Evolutionary conservation across 2,113 vertebrate species (phyloP).

Genomic region (Rostratula benghalensis): DNA sequence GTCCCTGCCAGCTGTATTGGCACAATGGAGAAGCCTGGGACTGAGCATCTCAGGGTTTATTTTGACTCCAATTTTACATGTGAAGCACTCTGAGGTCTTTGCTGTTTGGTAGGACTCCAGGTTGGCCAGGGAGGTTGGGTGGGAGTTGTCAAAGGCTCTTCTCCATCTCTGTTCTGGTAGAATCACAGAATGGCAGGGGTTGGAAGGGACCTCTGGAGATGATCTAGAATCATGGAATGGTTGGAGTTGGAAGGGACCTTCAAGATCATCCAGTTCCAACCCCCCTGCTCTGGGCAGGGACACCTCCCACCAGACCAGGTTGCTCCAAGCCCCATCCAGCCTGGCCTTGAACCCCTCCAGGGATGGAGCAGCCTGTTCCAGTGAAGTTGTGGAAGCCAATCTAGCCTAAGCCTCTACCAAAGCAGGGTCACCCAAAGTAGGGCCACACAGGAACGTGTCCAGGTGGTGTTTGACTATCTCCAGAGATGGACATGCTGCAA

Average conservation of each 20-base stretch:
- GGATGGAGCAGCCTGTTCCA: no score
- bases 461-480: not conserved
- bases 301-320: no score
- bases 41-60: not conserved
- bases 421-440: not conserved
- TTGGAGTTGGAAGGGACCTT: no score
- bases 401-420: not conserved
- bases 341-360: no score
- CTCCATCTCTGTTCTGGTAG: not conserved
- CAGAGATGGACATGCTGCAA: not conserved
- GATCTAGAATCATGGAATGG: no score
- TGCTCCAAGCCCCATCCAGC: no score
- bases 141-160: not conserved
- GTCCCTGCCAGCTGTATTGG: not conserved
- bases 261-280: no score
- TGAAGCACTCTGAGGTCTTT: not conserved
- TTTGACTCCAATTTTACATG: not conserved
- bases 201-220: not conserved
- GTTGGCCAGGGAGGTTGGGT: not conserved
- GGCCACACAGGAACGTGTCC: not conserved
- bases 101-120: not conserved
- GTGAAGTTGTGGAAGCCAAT: no score
- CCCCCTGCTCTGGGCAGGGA: no score
- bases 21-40: not conserved
- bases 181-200: not conserved